phyloP scores from a whole-genome alignment of 2,888 invertebrate species.

The Cistogaster globosa region DNA sequence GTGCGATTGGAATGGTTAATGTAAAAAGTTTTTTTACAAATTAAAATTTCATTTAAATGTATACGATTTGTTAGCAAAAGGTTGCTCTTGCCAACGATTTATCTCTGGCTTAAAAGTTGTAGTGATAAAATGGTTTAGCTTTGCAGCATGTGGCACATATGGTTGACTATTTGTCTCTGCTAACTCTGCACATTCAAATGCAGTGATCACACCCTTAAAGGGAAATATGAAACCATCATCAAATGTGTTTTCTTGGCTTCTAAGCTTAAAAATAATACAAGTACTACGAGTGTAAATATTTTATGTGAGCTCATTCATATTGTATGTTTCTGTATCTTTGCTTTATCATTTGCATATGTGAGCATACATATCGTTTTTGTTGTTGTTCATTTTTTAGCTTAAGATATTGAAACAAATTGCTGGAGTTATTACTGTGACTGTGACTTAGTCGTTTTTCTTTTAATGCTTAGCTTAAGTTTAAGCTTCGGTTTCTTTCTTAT shows the following conservation, averaged over 20 bases:
- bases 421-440: slow-evolving; percentile 60
- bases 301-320: background rate
- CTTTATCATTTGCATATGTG: slow-evolving; percentile 55
- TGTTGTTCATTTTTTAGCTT: slow-evolving; percentile 48
- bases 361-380: slow-evolving; percentile 5
- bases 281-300: background rate
- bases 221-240: slow-evolving; percentile 70
- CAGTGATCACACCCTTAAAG: slow-evolving; percentile 68
- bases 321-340: slow-evolving; percentile 1
- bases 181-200: slow-evolving; percentile 41
- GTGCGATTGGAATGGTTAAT: slow-evolving; percentile 23
- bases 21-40: slow-evolving; percentile 67
- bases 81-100: slow-evolving; percentile 60
- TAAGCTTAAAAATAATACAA: background rate
- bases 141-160: slow-evolving; percentile 61
- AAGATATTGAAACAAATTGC: slow-evolving; percentile 70
- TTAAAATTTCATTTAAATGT: slow-evolving; percentile 70
- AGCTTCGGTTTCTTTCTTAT: slow-evolving; percentile 11
- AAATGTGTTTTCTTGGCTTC: slow-evolving; percentile 8
- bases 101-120: slow-evolving; percentile 34
- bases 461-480: slow-evolving; percentile 44
- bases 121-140: slow-evolving; percentile 13
- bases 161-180: slow-evolving; percentile 47
- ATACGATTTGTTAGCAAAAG: slow-evolving; percentile 65
- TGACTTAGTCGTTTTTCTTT: slow-evolving; percentile 53